Evolutionary conservation across 2,888 invertebrate genomes (phyloP).

Genomic region (Phragmatobia fuliginosa): DNA sequence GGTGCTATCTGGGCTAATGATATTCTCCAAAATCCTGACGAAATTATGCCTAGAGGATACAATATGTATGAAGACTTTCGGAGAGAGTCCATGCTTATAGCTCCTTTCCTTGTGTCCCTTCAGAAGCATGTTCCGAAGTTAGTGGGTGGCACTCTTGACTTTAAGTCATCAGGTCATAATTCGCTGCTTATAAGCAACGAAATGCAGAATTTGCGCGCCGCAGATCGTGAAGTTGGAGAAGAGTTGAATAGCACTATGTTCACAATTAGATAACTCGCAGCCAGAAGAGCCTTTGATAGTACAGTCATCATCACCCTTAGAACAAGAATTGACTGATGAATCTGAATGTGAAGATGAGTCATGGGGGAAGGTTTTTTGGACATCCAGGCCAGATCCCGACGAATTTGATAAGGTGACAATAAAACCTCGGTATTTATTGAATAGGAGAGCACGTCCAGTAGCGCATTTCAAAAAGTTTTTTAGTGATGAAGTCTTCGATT

Average conservation of each 20-base stretch:
- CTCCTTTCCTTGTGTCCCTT: neutral
- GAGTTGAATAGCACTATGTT: slow-evolving; percentile 1
- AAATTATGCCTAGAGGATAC: neutral
- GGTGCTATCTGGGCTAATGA: neutral
- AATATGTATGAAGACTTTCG: neutral
- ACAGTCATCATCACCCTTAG: slow-evolving; percentile 18
- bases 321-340: slow-evolving; percentile 37
- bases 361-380: slow-evolving; percentile 39
- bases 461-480: too few relatives aligned
- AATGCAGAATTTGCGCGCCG: too few relatives aligned
- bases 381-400: slow-evolving; percentile 32
- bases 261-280: slow-evolving; percentile 1
- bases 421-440: too few relatives aligned
- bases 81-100: neutral
- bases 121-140: slow-evolving; percentile 5
- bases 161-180: slow-evolving; percentile 1
- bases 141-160: slow-evolving; percentile 1
- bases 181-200: too few relatives aligned
- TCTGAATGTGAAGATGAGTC: slow-evolving; percentile 41
- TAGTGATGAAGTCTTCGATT: too few relatives aligned
- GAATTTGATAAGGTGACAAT: slow-evolving; percentile 32
- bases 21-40: neutral
- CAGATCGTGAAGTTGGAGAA: too few relatives aligned
- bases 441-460: too few relatives aligned
- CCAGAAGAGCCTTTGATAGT: slow-evolving; percentile 6